These are phyloP conservation scores for Perithous albicinctus DNA, from an alignment of 2,888 invertebrate species.

Conservation along the genomic window DNA sequence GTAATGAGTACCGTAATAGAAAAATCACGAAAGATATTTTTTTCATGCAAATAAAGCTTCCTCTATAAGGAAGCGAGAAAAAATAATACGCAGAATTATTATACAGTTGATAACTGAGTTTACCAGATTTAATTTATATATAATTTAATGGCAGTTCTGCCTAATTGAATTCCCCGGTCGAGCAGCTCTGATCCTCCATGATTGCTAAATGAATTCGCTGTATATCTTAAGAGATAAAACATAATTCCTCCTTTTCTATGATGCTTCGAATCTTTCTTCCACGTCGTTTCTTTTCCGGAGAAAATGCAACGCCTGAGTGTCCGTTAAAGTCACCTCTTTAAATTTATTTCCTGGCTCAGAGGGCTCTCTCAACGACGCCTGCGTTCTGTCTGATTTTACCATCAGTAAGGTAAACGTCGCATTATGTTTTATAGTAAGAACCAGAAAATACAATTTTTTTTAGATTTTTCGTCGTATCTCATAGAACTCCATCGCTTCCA, in stretches of 20 bases:
- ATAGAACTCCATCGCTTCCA: neutral
- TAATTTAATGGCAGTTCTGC: constrained; percentile 21
- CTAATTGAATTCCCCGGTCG: constrained; percentile 29
- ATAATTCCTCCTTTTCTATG: constrained; percentile 8
- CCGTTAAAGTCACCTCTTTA: constrained; percentile 55
- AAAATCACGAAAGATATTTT: no score
- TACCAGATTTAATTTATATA: constrained; percentile 10
- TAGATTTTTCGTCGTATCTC: neutral
- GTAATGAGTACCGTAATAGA: no score
- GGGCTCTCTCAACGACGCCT: constrained; percentile 1
- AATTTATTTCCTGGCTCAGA: constrained; percentile 56
- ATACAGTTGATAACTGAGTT: constrained; percentile 11
- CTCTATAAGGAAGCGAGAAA: no score
- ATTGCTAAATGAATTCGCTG: constrained; percentile 47
- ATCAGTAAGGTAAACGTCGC: constrained; percentile 43
- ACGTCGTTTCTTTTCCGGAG: constrained; percentile 2
- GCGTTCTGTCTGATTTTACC: constrained; percentile 28
- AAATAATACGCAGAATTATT: no score
- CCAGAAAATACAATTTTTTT: constrained; percentile 25
- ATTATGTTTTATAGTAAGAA: constrained; percentile 36
- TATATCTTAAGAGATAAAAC: constrained; percentile 28
- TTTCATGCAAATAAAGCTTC: no score
- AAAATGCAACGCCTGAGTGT: constrained; percentile 18
- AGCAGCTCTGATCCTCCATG: constrained; percentile 4
- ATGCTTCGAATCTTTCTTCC: constrained; percentile 4